Evolutionary conservation across 2,888 invertebrate genomes (phyloP), one percentile per base, ranked within the genome.

Genomic region (Caenorhabditis sulstoni): DNA sequence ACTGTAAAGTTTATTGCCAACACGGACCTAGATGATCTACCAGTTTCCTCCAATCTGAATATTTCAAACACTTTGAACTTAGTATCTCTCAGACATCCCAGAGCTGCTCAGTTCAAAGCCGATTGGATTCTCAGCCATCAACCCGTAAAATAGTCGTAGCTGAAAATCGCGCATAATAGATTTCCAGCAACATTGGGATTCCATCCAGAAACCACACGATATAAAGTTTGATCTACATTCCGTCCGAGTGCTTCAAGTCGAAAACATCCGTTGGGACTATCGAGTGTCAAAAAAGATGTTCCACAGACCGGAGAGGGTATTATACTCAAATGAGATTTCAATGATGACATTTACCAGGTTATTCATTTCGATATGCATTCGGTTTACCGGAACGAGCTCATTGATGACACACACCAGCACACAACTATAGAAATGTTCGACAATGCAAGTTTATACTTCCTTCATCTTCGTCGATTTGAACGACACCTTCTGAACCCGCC

Each of bases 221-320:
- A 16, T 81, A 0, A 59, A 59, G 3, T 79, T 81, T 16, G 55
- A 65, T 20, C 37, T 81, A 3, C 65, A 70, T 20, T 41, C 71
- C 0, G 76, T 79, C 3, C 14, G 65, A 23, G 70, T 81, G 1
- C 29, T 81, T 5, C 35, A 79, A 37, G 29, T 62, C 3, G 68
- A 73, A 1, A 76, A 55, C 52, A 74, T 81, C 20, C 66, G 81
- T 20, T 81, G 68, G 67, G 81, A 81, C 20, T 83, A 83, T 47
- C 11, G 81, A 20, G 78, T 81, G 12, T 83, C 81, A 16, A 79
- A 80, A 44, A 83, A 83, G 41, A 80, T 83, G 57, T 80, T 81
- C 11, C 83, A 83, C 20, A 37, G 83, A 44, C 83, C 83, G 16
- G 83, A 83, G 14, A 75, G 83, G 52, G 83, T 83, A 29, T 29